Evolutionary conservation across 2,888 invertebrate genomes (phyloP), one percentile per base, ranked within the genome.

Genomic region (Apomyelois bistriatella): DNA sequence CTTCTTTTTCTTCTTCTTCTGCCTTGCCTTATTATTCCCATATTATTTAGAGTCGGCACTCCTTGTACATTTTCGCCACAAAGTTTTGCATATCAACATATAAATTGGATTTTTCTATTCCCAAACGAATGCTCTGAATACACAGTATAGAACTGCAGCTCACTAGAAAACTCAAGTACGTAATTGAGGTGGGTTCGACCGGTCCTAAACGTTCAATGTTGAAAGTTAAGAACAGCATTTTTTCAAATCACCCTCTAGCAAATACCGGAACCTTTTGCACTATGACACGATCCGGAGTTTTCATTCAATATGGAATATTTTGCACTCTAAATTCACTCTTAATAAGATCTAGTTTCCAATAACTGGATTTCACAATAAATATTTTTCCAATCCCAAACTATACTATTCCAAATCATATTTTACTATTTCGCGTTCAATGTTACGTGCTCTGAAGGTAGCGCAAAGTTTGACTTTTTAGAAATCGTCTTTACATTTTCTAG

Each of bases 361-460:
- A 12, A 32, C 52, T 43, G 42, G 42, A 36, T 47, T 22, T 22
- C 0, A 22, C 22, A 28, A 36, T 9, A 42, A 48, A 46, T 53
- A 52, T 56, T 56, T 54, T 51, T 36, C 56, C 54, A 57, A 56
- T 57, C 57, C 51, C 12, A 40, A 55, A 48, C 53, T 57, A 53
- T 55, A n/a, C n/a, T n/a, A 55, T 57, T 53, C 50, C 53, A 54
- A 55, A 59, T 57, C 55, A 57, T 22, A 43, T n/a, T 37, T 30
- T 42, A 40, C 30, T 53, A 55, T 54, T 48, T 55, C 54, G 53
- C 57, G 53, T 54, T 52, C 42, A 38, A 32, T 48, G 47, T 54
- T 49, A 57, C 46, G 46, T 32, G 32, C 32, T 47, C 15, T 32
- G n/a, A 15, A 32, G 22, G 22, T 15, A 10, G 37, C 37, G n/a